Evolutionary conservation across 2,797 vertebrate species (phyloP).

Genomic region (Leptodactylus fallax): DNA sequence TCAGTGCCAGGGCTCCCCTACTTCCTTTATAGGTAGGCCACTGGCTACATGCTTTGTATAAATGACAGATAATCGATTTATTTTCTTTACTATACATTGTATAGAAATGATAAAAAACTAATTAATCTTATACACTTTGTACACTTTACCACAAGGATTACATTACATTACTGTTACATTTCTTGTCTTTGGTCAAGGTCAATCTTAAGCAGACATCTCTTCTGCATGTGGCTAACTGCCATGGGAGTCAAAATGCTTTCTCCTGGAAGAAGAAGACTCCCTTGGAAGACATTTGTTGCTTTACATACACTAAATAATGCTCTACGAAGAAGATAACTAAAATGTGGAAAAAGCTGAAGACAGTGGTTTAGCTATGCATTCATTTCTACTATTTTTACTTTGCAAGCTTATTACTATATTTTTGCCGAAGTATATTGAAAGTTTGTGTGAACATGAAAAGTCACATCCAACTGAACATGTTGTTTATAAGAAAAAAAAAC

Average conservation of each 20-base stretch:
- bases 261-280: not conserved
- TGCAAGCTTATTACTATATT: not conserved
- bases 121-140: too few species aligned
- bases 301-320: not conserved
- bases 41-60: too few species aligned
- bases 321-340: not conserved
- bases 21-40: too few species aligned
- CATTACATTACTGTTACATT: too few species aligned
- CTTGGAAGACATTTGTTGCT: not conserved
- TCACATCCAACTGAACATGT: conserved; percentile 21
- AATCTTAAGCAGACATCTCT: not conserved
- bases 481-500: not conserved
- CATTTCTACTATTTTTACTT: not conserved
- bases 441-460: conserved; percentile 43
- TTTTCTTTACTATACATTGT: not conserved
- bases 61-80: not conserved
- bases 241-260: not conserved
- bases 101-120: not conserved
- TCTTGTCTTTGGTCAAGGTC: not conserved
- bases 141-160: too few species aligned
- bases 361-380: not conserved
- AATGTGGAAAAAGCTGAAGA: not conserved
- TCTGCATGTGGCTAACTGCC: not conserved
- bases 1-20: not conserved
- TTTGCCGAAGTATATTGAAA: not conserved